Conservation (phyloP, 2,888 invertebrate genomes). For the Drosophila birchii region DNA sequence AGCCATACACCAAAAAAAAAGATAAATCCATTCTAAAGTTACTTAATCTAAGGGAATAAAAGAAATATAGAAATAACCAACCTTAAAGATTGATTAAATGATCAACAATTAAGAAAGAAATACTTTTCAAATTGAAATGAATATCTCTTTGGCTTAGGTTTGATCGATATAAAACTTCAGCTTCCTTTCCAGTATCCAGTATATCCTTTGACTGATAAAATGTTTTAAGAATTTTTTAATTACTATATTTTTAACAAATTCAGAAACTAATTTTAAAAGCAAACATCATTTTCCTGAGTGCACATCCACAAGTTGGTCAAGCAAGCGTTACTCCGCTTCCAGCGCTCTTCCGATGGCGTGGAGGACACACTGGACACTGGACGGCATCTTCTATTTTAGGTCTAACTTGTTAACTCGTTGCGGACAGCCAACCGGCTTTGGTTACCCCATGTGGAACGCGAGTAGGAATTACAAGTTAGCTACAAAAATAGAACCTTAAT, state of each 20-base stretch:
- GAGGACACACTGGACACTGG: conserved; percentile 24
- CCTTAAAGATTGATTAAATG: not conserved
- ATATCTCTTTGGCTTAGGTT: no score
- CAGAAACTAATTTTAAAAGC: not conserved
- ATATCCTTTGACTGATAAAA: no score
- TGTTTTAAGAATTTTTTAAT: no score
- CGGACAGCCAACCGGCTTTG: conserved; percentile 36
- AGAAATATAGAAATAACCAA: not conserved
- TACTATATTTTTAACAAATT: no score
- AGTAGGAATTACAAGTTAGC: conserved; percentile 73
- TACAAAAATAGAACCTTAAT: conserved; percentile 80
- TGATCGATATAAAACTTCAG: no score
- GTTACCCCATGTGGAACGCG: conserved; percentile 25
- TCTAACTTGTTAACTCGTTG: conserved; percentile 78
- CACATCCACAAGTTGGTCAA: conserved; percentile 57
- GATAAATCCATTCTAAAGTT: not conserved
- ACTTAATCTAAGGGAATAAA: not conserved
- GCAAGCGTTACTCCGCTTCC: conserved; percentile 23
- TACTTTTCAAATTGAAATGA: no score
- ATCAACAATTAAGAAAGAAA: no score
- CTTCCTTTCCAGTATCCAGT: no score
- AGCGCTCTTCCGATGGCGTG: conserved; percentile 23
- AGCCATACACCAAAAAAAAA: conserved; percentile 15
- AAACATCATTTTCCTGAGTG: not conserved
- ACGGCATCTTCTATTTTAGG: conserved; percentile 73